Percentiles rank a stretch among this genome's conserved stretches.
Conservation (phyloP, 1,140 invertebrate genomes). For the Euwallacea fornicatus region DNA sequence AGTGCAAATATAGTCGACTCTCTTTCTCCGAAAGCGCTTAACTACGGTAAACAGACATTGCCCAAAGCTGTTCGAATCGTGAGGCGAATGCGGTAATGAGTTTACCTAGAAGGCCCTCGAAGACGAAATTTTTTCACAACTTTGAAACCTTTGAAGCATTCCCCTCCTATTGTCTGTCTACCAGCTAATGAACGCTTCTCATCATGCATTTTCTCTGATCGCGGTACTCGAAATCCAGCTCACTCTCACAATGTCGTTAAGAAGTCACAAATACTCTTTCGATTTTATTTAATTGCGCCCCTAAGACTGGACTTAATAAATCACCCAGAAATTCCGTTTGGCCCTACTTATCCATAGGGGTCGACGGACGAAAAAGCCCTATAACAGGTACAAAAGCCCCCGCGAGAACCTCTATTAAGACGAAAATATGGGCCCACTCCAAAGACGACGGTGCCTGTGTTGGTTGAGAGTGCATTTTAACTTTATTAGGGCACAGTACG, state of each 20-base stretch:
- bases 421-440: constrained; percentile 19
- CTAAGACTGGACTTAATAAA: constrained; percentile 11
- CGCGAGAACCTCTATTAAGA: constrained; percentile 22
- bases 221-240: not conserved
- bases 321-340: constrained; percentile 16
- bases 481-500: constrained; percentile 13
- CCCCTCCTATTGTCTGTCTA: no score
- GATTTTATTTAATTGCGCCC: constrained; percentile 19
- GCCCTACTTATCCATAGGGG: constrained; percentile 24
- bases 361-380: constrained; percentile 25
- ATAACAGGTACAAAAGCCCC: constrained; percentile 33
- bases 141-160: constrained; percentile 2
- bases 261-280: constrained; percentile 19
- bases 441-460: constrained; percentile 1
- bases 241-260: constrained; percentile 3
- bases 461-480: constrained; percentile 20
- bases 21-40: constrained; percentile 27
- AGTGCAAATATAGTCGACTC: constrained; percentile 20
- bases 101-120: constrained; percentile 11
- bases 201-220: no score
- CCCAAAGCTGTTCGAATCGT: constrained; percentile 24
- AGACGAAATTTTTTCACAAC: constrained; percentile 2
- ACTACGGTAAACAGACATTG: constrained; percentile 30
- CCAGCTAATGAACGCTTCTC: no score
- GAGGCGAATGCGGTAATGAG: constrained; percentile 29